Evolutionary conservation across 2,797 vertebrate species (phyloP).

Genomic region (Rhabdomys pumilio): DNA sequence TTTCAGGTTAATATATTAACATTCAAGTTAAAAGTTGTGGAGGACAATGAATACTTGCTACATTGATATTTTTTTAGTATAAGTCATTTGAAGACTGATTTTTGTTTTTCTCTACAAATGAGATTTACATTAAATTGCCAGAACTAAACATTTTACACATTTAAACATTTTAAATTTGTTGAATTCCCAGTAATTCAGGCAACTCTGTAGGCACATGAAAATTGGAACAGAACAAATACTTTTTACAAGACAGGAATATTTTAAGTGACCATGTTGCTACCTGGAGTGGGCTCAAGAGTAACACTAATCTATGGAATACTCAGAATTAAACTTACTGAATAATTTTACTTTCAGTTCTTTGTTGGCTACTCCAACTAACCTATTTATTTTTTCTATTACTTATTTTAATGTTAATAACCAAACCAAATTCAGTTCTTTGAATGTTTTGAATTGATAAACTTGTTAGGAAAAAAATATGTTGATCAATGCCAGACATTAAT

Average conservation of each 20-base stretch:
- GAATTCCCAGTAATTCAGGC: background rate
- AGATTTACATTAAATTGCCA: background rate
- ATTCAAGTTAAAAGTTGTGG: background rate
- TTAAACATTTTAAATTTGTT: background rate
- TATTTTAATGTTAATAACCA: background rate
- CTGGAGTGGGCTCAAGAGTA: constrained; percentile 19
- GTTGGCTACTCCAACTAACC: background rate
- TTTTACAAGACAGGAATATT: background rate
- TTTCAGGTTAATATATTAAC: background rate
- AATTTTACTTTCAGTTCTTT: background rate
- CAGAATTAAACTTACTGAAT: constrained; percentile 15
- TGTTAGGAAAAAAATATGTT: background rate
- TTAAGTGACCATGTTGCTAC: background rate
- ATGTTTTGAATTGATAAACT: constrained; percentile 7
- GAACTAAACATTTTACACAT: background rate
- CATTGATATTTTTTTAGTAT: constrained; percentile 16
- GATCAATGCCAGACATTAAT: background rate
- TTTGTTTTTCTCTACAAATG: constrained; percentile 5
- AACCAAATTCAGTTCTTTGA: constrained; percentile 15
- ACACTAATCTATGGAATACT: background rate
- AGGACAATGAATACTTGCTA: background rate
- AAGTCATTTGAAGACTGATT: constrained; percentile 21
- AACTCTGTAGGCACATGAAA: background rate
- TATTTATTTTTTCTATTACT: background rate
- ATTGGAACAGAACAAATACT: background rate